Percentiles rank a stretch among this genome's conserved stretches.
phyloP scores from a whole-genome alignment of 1,140 invertebrate species.

The Penaeus japonicus region DNA sequence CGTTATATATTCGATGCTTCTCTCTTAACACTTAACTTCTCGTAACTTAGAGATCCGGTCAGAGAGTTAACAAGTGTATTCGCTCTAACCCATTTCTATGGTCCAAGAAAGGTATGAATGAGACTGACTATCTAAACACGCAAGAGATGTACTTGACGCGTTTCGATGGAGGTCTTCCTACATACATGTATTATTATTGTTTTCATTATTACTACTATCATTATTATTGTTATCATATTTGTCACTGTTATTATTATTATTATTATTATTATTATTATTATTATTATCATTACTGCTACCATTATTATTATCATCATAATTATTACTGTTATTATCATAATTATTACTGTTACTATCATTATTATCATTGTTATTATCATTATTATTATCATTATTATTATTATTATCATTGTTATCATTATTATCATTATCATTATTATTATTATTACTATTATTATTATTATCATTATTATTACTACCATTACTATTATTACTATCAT shows the following conservation, averaged over 20 bases:
- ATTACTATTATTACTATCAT: too few species aligned
- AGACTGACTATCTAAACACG: too few species aligned
- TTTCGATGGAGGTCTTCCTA: too few species aligned
- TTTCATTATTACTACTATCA: background rate
- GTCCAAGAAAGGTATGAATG: too few species aligned
- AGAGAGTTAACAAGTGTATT: too few species aligned
- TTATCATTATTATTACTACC: background rate
- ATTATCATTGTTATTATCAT: background rate
- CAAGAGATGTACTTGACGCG: too few species aligned
- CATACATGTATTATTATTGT: background rate
- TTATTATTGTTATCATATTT: too few species aligned
- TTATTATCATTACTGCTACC: background rate
- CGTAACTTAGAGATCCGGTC: too few species aligned
- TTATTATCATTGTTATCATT: background rate
- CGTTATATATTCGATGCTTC: too few species aligned
- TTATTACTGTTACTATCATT: background rate
- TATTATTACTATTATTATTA: background rate
- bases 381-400: background rate
- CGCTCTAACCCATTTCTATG: too few species aligned
- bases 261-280: background rate
- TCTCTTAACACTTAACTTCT: too few species aligned
- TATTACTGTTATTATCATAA: background rate
- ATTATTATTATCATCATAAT: background rate
- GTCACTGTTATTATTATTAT: background rate
- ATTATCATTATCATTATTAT: constrained; percentile 6